Evolutionary conservation across 2,113 vertebrate genomes (phyloP), one percentile per base, ranked within the genome.

Genomic region (Himantopus leucocephalus): DNA sequence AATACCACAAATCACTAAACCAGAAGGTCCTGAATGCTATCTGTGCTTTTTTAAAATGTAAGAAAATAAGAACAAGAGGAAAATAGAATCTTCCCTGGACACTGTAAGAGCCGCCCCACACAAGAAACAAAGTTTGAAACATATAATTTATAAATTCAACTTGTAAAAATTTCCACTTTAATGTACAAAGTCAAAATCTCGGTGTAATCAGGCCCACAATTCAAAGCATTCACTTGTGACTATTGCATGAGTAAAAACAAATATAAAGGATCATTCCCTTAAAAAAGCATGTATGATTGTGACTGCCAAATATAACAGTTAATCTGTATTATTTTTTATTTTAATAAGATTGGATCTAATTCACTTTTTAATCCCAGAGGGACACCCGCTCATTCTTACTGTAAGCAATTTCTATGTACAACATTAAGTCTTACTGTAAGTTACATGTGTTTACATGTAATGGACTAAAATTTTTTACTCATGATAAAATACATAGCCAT

Each of bases 241-340:
- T 85, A 78, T 2, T 48, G 20, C 43, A 53, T 41, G 23, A 85
- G 34, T 81, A 84, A 88, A 93, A 93, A 63, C 12, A 71, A 94
- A 88, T 63, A 79, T 6, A 85, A 70, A 80, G 13, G 19, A 94
- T 37, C 29, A 24, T 52, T 82, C 41, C 48, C 50, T 70, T 56
- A 12, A 76, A 64, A 94, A 90, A 74, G 5, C 10, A 58, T 0
- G 15, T 26, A 64, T 29, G 30, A 50, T 0, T 3, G 9, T 50
- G n/a, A 29, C 63, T 92, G 79, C 88, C 92, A 94, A 92, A 91
- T 87, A 5, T 87, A 95, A 91, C 92, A 97, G 88, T 53, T 91
- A 95, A 96, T 95, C 64, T 89, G 43, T 32, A 73, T 62, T 55
- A 68, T 39, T 87, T 94, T 94, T 95, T 89, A 89, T 76, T 87